A percentile compares a stretch with the other conserved stretches of the same genome.
Evolutionary conservation across 2,113 vertebrate genomes (phyloP).

Genomic region (Megalops atlanticus): DNA sequence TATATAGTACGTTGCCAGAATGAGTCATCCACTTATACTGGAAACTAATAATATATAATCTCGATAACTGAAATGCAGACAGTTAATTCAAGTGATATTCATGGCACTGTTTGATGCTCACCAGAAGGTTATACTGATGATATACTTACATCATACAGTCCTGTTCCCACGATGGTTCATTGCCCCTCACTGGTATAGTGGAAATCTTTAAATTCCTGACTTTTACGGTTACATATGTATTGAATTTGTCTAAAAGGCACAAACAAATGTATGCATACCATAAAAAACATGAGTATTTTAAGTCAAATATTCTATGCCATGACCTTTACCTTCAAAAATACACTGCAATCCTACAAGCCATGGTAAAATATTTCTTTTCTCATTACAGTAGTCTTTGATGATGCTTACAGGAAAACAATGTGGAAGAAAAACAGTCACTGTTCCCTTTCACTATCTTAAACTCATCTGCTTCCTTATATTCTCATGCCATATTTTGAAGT

Average conservation of each 20-base stretch:
- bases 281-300: neutral
- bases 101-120: no score
- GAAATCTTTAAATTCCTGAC: slow-evolving; percentile 60
- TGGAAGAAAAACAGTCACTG: neutral
- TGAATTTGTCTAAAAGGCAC: slow-evolving; percentile 50
- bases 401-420: neutral
- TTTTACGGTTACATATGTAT: slow-evolving; percentile 65
- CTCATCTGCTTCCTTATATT: neutral
- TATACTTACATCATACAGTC: slow-evolving; percentile 70
- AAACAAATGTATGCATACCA: slow-evolving; percentile 4
- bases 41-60: no score
- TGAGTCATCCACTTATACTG: no score
- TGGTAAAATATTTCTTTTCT: neutral
- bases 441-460: neutral
- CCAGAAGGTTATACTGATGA: no score
- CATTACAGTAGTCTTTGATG: neutral
- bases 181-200: slow-evolving; percentile 54
- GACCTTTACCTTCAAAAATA: neutral
- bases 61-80: no score
- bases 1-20: no score
- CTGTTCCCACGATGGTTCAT: slow-evolving; percentile 67
- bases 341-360: neutral
- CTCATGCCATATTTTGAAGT: neutral
- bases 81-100: no score
- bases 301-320: neutral